Evolutionary conservation across 2,797 vertebrate species (phyloP).

Genomic region (Vespertilio murinus): DNA sequence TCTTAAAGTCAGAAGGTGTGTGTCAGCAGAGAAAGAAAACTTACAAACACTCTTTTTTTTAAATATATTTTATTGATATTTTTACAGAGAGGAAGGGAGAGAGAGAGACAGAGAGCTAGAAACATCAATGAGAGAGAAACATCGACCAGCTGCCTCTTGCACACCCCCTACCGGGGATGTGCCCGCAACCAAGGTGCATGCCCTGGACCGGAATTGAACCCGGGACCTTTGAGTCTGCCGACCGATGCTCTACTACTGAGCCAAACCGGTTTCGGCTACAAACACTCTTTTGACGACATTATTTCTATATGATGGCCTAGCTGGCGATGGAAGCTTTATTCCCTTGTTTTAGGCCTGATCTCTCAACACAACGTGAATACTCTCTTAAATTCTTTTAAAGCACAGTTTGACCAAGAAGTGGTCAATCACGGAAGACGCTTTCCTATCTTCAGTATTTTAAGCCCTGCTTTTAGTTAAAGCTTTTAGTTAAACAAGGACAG

Average conservation of each 20-base stretch:
- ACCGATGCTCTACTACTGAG: no score
- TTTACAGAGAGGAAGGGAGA: no score
- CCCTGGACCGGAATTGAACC: no score
- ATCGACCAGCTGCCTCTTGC: no score
- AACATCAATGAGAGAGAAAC: no score
- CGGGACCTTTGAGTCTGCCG: no score
- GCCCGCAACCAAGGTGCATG: no score
- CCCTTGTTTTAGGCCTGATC: slow-evolving; percentile 32
- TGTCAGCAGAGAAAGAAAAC: not conserved
- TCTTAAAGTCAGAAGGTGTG: slow-evolving; percentile 48
- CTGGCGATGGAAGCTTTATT: not conserved
- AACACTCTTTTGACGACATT: not conserved
- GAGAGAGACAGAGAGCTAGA: no score
- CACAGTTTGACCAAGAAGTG: slow-evolving; percentile 48
- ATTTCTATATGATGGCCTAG: not conserved
- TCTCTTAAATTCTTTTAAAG: slow-evolving; percentile 59
- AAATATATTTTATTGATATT: no score
- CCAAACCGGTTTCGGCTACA: no score
- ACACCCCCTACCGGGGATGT: no score
- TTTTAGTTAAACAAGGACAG: slow-evolving; percentile 75
- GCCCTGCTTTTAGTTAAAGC: slow-evolving; percentile 70
- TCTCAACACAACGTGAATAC: slow-evolving; percentile 25
- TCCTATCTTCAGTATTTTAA: slow-evolving; percentile 64
- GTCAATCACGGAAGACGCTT: slow-evolving; percentile 38
- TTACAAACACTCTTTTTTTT: slow-evolving; percentile 23